Evolutionary conservation across 2,113 vertebrate species (phyloP).

Genomic region (Xenopus borealis): DNA sequence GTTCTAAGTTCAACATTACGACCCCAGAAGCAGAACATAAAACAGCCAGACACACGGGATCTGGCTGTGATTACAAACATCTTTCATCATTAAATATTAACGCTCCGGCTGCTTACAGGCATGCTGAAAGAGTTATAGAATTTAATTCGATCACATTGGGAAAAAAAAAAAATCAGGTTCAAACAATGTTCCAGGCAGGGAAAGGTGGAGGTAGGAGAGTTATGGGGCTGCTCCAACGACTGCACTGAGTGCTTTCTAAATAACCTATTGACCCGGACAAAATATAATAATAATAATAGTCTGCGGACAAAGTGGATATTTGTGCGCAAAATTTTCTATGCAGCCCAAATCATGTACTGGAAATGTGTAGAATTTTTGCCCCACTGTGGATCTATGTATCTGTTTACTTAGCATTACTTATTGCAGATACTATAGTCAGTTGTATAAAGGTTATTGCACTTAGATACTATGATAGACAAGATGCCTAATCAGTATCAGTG

Average conservation of each 20-base stretch:
- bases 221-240: constrained; percentile 23
- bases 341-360: too few relatives aligned
- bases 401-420: too few relatives aligned
- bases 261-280: constrained; percentile 27
- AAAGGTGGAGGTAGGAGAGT: constrained; percentile 32
- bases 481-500: too few relatives aligned
- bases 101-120: constrained; percentile 63
- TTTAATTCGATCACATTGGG: constrained; percentile 58
- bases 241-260: constrained; percentile 41
- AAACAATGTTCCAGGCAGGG: constrained; percentile 35
- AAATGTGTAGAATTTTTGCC: too few relatives aligned
- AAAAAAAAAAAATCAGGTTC: constrained; percentile 44
- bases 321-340: too few relatives aligned
- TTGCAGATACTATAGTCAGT: too few relatives aligned
- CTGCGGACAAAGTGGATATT: constrained; percentile 9
- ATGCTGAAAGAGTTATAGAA: constrained; percentile 67
- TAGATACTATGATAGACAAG: too few relatives aligned
- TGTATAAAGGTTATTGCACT: too few relatives aligned
- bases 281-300: not conserved
- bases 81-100: constrained; percentile 72
- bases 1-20: constrained; percentile 63
- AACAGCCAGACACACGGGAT: constrained; percentile 65
- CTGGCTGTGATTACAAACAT: constrained; percentile 66
- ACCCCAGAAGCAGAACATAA: constrained; percentile 67
- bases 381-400: too few relatives aligned